Evolutionary conservation across 2,888 invertebrate genomes (phyloP).

Genomic region (Halictus ligatus): DNA sequence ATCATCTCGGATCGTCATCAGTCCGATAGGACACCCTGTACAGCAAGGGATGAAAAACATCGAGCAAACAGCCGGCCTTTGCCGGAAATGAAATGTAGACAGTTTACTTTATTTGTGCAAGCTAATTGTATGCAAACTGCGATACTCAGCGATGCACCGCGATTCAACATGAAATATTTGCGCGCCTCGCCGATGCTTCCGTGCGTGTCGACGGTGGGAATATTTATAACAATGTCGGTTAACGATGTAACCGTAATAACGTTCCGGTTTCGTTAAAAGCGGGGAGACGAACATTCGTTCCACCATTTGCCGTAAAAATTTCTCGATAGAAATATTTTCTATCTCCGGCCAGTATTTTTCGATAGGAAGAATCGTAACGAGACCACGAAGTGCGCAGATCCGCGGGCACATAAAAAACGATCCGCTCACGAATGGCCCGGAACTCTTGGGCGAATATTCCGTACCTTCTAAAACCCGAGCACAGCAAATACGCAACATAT

Average conservation of each 20-base stretch:
- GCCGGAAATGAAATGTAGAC: slow-evolving; percentile 10
- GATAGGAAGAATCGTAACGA: neutral
- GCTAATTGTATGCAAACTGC: slow-evolving; percentile 9
- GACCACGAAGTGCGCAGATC: neutral
- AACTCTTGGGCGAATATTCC: neutral
- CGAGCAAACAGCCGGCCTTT: neutral
- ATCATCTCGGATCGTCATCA: neutral
- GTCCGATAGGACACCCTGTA: neutral
- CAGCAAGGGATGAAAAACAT: neutral
- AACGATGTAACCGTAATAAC: neutral
- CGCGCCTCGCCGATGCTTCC: neutral
- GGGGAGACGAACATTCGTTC: neutral
- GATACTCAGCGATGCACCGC: neutral
- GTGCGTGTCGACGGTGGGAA: neutral
- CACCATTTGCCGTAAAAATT: neutral
- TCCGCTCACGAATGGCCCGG: neutral
- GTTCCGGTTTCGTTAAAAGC: neutral
- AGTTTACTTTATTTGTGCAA: neutral
- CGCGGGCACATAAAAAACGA: neutral
- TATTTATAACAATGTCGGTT: slow-evolving; percentile 3
- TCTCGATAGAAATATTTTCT: neutral
- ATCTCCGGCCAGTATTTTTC: neutral
- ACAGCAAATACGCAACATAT: slow-evolving; percentile 57
- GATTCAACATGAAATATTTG: neutral
- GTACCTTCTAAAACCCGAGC: slow-evolving; percentile 28